Evolutionary conservation across 2,113 vertebrate genomes (phyloP), one percentile per base, ranked within the genome.

Genomic region (Semnornis frantzii): DNA sequence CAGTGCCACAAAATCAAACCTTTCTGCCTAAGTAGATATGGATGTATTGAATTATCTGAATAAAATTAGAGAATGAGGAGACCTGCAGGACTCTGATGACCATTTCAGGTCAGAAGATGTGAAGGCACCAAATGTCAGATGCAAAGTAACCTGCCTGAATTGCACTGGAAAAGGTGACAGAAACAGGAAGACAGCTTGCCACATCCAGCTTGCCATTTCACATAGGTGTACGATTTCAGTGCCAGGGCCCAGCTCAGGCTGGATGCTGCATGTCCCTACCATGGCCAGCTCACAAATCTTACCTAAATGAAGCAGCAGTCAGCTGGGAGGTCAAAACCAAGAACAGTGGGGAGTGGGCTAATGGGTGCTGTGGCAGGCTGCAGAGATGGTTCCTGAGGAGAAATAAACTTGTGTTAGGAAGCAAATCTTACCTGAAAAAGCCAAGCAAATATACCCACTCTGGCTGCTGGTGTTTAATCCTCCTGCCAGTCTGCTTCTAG

Each of bases 271-370:
- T 6, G 58, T 66, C 69, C 46, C 34, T 34, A 2, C 37, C 0
- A 0, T 5, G 39, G 33, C 33, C 9, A 0, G 14, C 31, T 54
- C 6, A 0, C n/a, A 42, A n/a, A 42, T 14, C 82, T 73, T 59
- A 74, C 71, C 72, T 48, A 4, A 37, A 52, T 0, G 15, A 64
- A 73, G 60, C 48, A 69, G 55, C 82, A 33, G 20, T 25, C 13
- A 31, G 12, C 27, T n/a, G 23, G 23, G 15, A 24, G 5, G 48
- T 34, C 37, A 33, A 30, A 89, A 34, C 15, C 27, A 25, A 21
- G 24, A 44, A 12, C 18, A 12, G 12, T 10, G 27, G 15, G 31
- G 54, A 58, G 17, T 7, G 33, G 20, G 78, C 33, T 63, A 48
- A 21, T 0, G 2, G 39, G 19, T 54, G 57, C 59, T 18, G 8